These are phyloP conservation scores for Taxidea taxus DNA, from an alignment of 2,113 vertebrate genomes.

Conservation along the genomic window DNA sequence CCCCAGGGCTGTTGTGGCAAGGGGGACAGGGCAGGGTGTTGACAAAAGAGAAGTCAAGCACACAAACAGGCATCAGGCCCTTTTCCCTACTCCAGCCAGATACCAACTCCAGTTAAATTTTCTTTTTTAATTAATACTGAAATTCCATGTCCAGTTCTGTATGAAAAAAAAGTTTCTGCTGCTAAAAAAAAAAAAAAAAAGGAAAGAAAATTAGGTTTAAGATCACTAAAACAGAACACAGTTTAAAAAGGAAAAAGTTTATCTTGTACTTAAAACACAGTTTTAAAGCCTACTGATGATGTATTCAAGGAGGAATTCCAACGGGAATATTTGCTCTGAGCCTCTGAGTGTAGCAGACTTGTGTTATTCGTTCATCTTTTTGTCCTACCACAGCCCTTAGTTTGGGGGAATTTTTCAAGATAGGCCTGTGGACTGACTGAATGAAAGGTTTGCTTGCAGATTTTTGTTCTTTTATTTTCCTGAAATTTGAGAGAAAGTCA, in stretches of 20 bases:
- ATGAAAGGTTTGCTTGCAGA: not conserved
- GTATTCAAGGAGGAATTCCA: not conserved
- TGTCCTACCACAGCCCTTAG: not conserved
- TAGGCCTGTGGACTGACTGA: not conserved
- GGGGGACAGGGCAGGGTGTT: rapidly evolving
- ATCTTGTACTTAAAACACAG: not conserved
- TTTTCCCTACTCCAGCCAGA: not conserved
- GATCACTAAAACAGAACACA: not conserved
- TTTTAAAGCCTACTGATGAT: not conserved
- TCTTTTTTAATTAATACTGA: not conserved
- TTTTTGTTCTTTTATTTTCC: not conserved
- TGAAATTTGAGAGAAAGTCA: not conserved
- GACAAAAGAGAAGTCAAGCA: not conserved
- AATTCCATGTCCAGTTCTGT: not conserved
- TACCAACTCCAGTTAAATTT: not conserved
- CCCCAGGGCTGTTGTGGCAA: not conserved
- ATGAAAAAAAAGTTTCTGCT: not conserved
- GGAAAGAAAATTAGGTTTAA: not conserved
- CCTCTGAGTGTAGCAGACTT: not conserved
- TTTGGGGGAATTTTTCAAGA: not conserved
- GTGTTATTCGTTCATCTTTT: not conserved
- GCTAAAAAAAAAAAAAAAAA: not conserved
- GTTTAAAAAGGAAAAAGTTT: not conserved
- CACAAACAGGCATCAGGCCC: not conserved
- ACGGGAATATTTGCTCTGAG: not conserved